Conservation (phyloP, 2,888 invertebrate genomes). For the Watsonalla cultraria region DNA sequence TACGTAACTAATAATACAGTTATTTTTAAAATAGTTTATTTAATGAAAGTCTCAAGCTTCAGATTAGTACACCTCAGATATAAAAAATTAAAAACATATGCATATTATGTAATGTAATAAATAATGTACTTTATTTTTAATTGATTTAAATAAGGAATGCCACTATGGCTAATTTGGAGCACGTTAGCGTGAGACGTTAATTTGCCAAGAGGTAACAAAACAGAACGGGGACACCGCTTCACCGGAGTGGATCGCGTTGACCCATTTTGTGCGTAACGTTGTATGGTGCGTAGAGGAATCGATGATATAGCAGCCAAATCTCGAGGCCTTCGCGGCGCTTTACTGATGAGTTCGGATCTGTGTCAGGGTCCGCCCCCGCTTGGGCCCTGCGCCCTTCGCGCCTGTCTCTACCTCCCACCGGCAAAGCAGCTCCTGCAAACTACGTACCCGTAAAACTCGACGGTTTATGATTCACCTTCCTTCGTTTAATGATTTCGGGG, state of each 20-base stretch:
- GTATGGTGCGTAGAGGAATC: slow-evolving; percentile 64
- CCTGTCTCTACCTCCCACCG: slow-evolving; percentile 46
- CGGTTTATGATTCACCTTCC: slow-evolving; percentile 61
- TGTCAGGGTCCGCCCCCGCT: slow-evolving; percentile 72
- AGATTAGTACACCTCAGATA: too few species aligned
- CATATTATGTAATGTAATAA: too few species aligned
- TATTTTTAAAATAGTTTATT: too few species aligned
- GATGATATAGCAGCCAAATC: slow-evolving; percentile 71
- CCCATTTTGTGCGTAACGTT: slow-evolving; percentile 70
- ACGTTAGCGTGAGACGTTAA: slow-evolving; percentile 52
- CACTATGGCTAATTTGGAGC: slow-evolving; percentile 43
- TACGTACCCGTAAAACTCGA: slow-evolving; percentile 68
- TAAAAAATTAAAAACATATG: too few species aligned
- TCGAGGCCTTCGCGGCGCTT: slow-evolving; percentile 63
- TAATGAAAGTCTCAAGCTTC: too few species aligned
- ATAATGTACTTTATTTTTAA: neutral
- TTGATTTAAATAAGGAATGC: slow-evolving; percentile 28
- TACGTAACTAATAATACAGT: too few species aligned
- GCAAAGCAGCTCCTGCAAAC: slow-evolving; percentile 42
- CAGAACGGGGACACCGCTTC: slow-evolving; percentile 62
- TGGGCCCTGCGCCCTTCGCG: slow-evolving; percentile 59
- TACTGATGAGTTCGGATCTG: slow-evolving; percentile 72
- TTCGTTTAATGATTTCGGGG: slow-evolving; percentile 52
- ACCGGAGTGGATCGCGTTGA: slow-evolving; percentile 55
- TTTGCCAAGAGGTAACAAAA: slow-evolving; percentile 63